These are phyloP conservation scores for Eueides isabella DNA, from an alignment of 1,140 invertebrate species.

Conservation along the genomic window DNA sequence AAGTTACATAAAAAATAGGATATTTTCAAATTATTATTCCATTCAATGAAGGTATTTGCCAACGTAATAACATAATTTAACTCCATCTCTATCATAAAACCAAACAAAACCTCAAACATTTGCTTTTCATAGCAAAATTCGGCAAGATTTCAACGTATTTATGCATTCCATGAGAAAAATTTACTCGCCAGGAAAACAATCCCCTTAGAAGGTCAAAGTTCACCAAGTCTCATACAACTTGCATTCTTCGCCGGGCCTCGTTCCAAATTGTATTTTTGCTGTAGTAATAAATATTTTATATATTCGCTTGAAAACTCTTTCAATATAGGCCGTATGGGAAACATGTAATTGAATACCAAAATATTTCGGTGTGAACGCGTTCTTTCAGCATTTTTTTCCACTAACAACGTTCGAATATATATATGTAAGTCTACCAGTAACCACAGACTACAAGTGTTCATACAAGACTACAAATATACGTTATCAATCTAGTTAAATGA, in stretches of 20 bases:
- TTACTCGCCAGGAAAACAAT: not conserved
- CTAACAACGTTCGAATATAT: not conserved
- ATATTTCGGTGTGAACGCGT: not conserved
- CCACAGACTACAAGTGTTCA: too few species aligned
- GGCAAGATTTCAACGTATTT: slow-evolving; percentile 3
- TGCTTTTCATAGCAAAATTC: not conserved
- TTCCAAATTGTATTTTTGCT: slow-evolving; percentile 7
- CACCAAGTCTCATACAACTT: slow-evolving; percentile 4
- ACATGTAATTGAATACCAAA: slow-evolving; percentile 1
- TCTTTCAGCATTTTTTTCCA: not conserved
- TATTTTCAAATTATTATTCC: too few species aligned
- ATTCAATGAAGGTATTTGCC: too few species aligned
- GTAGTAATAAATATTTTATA: slow-evolving; percentile 8
- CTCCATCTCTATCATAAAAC: not conserved
- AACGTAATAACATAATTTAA: too few species aligned
- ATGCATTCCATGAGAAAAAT: not conserved
- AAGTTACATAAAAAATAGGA: too few species aligned
- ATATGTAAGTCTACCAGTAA: too few species aligned
- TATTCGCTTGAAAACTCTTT: not conserved
- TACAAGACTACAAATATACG: too few species aligned
- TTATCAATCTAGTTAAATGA: too few species aligned
- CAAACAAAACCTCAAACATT: not conserved
- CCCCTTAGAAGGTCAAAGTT: not conserved
- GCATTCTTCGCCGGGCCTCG: not conserved
- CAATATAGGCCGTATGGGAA: not conserved